Conservation (phyloP, 2,113 vertebrate species). For the Rhinolophus sinicus region DNA sequence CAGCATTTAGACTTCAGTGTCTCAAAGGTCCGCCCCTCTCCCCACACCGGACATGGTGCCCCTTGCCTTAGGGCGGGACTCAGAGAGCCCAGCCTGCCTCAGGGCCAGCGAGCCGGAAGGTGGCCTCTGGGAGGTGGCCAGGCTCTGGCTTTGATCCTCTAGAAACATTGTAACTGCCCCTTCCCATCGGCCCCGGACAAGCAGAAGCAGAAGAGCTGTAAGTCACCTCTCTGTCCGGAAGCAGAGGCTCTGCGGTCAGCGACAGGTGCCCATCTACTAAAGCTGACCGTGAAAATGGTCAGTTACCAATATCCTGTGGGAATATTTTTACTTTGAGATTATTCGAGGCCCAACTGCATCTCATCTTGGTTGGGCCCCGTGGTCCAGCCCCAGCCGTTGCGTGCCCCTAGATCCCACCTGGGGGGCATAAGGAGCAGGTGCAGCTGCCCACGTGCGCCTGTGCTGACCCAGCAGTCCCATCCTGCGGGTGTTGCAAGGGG, state of each 20-base stretch:
- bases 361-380: neutral
- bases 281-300: rapidly evolving
- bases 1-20: neutral
- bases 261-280: neutral
- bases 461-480: too few species aligned
- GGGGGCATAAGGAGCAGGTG: neutral
- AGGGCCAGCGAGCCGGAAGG: too few species aligned
- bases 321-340: neutral
- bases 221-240: too few species aligned
- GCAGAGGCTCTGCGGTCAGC: too few species aligned
- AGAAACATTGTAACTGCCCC: too few species aligned
- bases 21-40: neutral
- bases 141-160: neutral
- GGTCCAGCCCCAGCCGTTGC: neutral
- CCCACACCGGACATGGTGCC: rapidly evolving
- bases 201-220: too few species aligned
- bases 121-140: neutral
- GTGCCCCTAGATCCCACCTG: neutral
- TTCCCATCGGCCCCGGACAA: too few species aligned
- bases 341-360: rapidly evolving
- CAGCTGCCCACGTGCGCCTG: rapidly evolving
- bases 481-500: neutral
- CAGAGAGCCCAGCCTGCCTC: neutral
- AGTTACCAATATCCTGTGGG: rapidly evolving
- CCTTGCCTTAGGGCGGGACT: neutral